Conservation (phyloP, 92 coral and sea anemone genomes). For the Porites divaricata region DNA sequence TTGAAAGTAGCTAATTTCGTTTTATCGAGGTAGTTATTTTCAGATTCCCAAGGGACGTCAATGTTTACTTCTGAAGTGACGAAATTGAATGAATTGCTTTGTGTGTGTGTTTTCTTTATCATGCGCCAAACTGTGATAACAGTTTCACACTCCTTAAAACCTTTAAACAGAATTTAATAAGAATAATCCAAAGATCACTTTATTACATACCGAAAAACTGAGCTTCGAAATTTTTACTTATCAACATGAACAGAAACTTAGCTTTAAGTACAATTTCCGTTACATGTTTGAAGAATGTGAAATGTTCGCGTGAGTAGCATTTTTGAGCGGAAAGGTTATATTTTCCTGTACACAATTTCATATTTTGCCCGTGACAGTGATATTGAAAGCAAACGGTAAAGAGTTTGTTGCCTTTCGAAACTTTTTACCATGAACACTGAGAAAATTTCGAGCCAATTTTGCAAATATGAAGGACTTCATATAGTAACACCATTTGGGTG, state of each 20-base stretch:
- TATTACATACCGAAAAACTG: too few species aligned
- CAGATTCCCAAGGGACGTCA: neutral
- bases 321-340: neutral
- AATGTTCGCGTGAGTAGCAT: neutral
- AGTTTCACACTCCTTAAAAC: neutral
- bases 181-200: too few species aligned
- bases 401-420: too few species aligned
- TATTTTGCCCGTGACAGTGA: too few species aligned
- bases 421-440: too few species aligned
- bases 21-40: neutral
- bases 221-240: too few species aligned
- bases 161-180: conserved; percentile 8
- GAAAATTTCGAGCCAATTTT: too few species aligned
- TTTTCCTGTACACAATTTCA: too few species aligned
- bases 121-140: neutral
- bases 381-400: too few species aligned
- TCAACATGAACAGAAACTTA: too few species aligned
- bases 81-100: neutral
- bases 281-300: neutral
- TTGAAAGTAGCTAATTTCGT: neutral
- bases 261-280: neutral
- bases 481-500: too few species aligned
- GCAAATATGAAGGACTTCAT: too few species aligned
- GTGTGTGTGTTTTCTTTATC: neutral
- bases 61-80: conserved; percentile 1